Evolutionary conservation across 2,888 invertebrate species (phyloP), one percentile per base, ranked within the genome.

Genomic region (Sesamia inferens): DNA sequence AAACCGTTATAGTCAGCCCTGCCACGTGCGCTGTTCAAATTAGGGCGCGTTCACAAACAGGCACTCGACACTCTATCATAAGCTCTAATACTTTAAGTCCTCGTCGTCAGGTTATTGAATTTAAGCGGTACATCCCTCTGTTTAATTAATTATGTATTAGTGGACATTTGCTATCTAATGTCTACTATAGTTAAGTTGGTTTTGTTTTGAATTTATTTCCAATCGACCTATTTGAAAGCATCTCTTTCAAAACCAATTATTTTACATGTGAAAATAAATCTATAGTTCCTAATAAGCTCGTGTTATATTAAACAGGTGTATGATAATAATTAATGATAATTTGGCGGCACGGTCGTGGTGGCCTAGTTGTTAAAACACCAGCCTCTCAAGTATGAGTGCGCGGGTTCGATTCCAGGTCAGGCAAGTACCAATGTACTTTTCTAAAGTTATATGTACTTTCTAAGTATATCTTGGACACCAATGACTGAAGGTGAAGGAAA

Each of bases 21-120:
- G 66, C 11, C 83, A 80, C 79, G 68, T 69, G 76, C 78, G 72
- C 79, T 85, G 78, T 85, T 73, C 85, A 87, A 88, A 89, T 85
- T 83, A 85, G 87, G 91, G 90, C 79, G 89, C 83, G 88, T 83
- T 79, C 71, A 83, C 86, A 90, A 86, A 87, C 84, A 85, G 70
- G 48, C 76, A 80, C 82, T 85, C 84, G 78, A 81, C 85, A 83
- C 85, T 88, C 83, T 71, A 87, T 86, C 87, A 84, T 85, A 84
- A 87, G 83, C 86, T 80, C 72, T 78, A 82, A 87, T 81, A 81
- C 82, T 78, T 71, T 79, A 74, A 82, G 80, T 79, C 75, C 66
- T 74, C 69, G 64, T 77, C 79, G 76, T 78, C 87, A 85, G 86
- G 87, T 86, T 89, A 88, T 88, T 88, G 88, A 87, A 90, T 87